Evolutionary conservation across 2,888 invertebrate genomes (phyloP).

Genomic region (Yponomeuta cagnagella): DNA sequence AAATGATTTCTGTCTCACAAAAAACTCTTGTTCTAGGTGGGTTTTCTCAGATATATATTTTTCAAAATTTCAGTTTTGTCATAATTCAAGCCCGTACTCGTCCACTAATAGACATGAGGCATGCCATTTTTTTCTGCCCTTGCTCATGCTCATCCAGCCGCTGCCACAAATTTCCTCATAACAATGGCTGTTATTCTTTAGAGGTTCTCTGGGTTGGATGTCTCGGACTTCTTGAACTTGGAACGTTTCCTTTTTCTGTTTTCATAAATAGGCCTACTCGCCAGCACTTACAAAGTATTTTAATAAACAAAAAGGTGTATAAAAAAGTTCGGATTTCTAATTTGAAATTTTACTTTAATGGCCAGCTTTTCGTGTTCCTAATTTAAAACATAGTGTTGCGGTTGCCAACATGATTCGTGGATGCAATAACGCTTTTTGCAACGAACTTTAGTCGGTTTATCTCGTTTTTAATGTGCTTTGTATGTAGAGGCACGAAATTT

Average conservation of each 20-base stretch:
- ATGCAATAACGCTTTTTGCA: conserved; percentile 66
- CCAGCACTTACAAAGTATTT: background rate
- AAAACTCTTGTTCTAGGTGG: too few relatives aligned
- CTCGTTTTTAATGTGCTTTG: conserved; percentile 42
- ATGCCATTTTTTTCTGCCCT: too few relatives aligned
- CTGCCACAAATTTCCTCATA: too few relatives aligned
- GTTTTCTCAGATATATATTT: too few relatives aligned
- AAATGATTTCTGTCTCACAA: too few relatives aligned
- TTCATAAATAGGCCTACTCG: background rate
- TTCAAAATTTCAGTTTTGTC: too few relatives aligned
- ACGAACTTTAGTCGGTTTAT: conserved; percentile 47
- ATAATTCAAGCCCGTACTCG: too few relatives aligned
- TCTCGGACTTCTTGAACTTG: background rate
- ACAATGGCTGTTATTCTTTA: too few relatives aligned
- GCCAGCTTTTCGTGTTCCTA: background rate
- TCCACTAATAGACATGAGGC: too few relatives aligned
- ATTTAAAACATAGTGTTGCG: background rate
- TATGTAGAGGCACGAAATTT: background rate
- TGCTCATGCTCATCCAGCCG: too few relatives aligned
- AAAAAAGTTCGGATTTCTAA: background rate
- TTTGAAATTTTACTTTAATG: background rate
- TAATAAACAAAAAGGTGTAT: background rate
- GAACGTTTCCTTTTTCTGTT: background rate
- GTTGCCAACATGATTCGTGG: conserved; percentile 29
- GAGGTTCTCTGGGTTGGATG: background rate